Base-by-base conservation (phyloP, 2,113 vertebrate species). In the Sceloporus undulatus region DNA sequence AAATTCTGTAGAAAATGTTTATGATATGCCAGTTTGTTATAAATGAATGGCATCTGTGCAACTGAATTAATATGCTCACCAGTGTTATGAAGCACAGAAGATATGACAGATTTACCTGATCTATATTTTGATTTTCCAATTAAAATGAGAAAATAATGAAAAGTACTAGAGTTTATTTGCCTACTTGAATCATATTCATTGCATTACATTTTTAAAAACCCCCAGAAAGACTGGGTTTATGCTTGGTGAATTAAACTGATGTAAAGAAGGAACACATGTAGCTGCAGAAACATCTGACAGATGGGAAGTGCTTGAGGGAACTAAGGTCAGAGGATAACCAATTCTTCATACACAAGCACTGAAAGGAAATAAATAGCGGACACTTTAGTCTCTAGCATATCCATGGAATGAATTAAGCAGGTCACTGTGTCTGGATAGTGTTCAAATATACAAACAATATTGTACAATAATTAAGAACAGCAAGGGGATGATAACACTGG, bases 241-340 rank as follows among this genome's bases (percentile, higher is more conserved):
- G 54, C 42, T 66, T 23, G 1, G 66, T 62, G 62, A 65, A 52
- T 92, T 92, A 91, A 88, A 56, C 54, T 0, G 0, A 86, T 38
- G 27, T 40, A 84, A 66, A 73, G 79, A 86, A 86, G 59, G 59
- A 71, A 91, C 89, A 86, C 76, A 71, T 89, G 90, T 88, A 93
- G 85, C 56, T 92, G 92, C 93, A 93, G 88, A 91, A 89, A 91
- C 42, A 42, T 88, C 91, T 93, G 93, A 90, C 93, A 94, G 90
- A 89, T 91, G 94, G 90, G 66, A 94, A 93, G 84, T 59, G 82
- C 93, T 86, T 0, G 0, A 56, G 89, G 92, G 89, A 92, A 87
- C 75, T 76, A 87, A 89, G 93, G 92, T 93, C 85, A 93, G 89
- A 94, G 92, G 88, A 93, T 84, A 92, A 87, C 87, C 84, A 87